These are phyloP conservation scores for Ashinkailepas kermadecensis DNA, from an alignment of 2,888 invertebrate genomes.

Conservation along the genomic window DNA sequence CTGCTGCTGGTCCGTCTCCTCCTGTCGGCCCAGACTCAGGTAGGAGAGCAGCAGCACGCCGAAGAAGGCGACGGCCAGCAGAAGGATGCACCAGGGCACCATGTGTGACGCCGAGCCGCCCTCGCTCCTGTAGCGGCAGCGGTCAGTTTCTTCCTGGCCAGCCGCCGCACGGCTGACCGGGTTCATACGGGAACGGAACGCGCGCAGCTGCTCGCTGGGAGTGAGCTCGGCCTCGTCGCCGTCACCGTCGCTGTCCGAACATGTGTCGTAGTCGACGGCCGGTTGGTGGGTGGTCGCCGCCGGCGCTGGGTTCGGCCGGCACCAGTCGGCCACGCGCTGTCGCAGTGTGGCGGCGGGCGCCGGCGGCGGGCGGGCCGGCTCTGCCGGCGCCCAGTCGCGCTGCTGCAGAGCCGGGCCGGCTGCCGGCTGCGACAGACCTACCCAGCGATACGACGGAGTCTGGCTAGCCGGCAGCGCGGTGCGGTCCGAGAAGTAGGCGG, in stretches of 20 bases:
- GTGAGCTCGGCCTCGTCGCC: constrained; percentile 13
- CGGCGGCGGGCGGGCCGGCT: neutral
- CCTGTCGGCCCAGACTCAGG: neutral
- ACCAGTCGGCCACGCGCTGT: constrained; percentile 9
- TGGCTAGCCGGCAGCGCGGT: neutral
- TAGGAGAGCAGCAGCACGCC: neutral
- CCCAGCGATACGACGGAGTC: neutral
- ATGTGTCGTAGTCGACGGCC: constrained; percentile 29
- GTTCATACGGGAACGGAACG: neutral
- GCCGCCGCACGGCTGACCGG: neutral
- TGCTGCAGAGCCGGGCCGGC: neutral
- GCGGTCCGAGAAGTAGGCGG: neutral
- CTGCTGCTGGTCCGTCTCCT: neutral
- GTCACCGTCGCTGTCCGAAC: constrained; percentile 29
- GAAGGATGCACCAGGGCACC: constrained; percentile 10
- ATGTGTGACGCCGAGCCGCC: neutral
- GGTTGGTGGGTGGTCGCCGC: neutral
- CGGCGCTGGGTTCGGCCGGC: neutral
- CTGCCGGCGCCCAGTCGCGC: neutral
- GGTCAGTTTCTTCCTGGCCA: neutral
- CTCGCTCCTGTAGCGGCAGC: neutral
- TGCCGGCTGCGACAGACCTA: neutral
- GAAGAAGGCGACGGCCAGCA: constrained; percentile 5
- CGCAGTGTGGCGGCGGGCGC: neutral
- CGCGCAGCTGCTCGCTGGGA: neutral